Evolutionary conservation across 2,797 vertebrate genomes (phyloP).

Genomic region (Tapirus indicus): DNA sequence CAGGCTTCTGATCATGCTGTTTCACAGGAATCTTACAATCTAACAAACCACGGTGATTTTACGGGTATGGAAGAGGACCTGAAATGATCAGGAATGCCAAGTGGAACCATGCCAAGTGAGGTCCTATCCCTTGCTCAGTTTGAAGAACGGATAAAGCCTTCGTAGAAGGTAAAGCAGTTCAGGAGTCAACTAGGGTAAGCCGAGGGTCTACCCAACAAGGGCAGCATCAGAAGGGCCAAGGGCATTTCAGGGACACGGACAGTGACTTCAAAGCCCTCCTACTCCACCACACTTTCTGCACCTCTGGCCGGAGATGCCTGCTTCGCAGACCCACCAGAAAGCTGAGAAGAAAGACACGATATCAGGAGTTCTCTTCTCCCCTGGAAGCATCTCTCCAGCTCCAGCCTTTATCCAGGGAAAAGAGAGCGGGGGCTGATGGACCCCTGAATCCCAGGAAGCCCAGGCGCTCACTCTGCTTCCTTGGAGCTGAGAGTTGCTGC

Average conservation of each 20-base stretch:
- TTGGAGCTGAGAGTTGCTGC: no score
- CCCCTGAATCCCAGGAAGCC: neutral
- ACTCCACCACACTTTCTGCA: neutral
- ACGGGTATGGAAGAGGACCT: neutral
- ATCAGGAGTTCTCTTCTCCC: neutral
- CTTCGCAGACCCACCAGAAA: neutral
- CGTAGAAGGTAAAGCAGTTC: neutral
- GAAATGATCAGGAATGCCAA: neutral
- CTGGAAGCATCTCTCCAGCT: neutral
- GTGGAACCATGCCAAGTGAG: neutral
- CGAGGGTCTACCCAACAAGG: neutral
- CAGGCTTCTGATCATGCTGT: neutral
- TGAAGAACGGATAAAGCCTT: neutral
- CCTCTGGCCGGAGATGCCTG: neutral
- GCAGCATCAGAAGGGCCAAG: neutral
- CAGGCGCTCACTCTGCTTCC: neutral
- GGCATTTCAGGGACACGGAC: neutral
- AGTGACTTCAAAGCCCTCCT: neutral
- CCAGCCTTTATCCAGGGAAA: neutral
- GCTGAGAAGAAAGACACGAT: neutral
- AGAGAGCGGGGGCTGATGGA: neutral
- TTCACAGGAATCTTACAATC: conserved; percentile 24
- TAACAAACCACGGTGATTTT: neutral
- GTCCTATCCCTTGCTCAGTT: neutral
- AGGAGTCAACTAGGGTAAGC: neutral